Evolutionary conservation across 2,113 vertebrate genomes (phyloP).

Genomic region (Cephalopholis sonnerati): DNA sequence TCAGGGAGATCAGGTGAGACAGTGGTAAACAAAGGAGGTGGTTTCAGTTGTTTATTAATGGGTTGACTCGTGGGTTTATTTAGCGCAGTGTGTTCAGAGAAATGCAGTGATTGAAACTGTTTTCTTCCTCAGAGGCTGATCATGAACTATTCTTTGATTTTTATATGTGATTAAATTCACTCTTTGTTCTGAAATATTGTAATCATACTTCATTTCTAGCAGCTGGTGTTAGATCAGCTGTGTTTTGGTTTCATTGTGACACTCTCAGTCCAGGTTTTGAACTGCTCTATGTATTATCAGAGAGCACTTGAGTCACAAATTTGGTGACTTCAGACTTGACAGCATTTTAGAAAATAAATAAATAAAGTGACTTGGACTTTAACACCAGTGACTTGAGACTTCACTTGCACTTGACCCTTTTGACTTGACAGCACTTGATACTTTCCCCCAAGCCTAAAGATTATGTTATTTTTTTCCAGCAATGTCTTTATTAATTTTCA

Average conservation of each 20-base stretch:
- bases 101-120: background rate
- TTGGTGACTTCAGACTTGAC: no score
- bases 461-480: no score
- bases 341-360: no score
- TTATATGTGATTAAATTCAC: background rate
- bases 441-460: no score
- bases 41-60: slow-evolving; percentile 4
- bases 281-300: no score
- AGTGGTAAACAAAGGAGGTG: slow-evolving; percentile 1
- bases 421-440: no score
- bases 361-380: no score
- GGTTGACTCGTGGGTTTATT: slow-evolving; percentile 15
- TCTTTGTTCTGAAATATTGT: background rate
- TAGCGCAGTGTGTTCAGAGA: background rate
- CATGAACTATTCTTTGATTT: background rate
- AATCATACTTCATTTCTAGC: background rate
- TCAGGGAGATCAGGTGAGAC: slow-evolving; percentile 16
- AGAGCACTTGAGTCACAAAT: no score
- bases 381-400: no score
- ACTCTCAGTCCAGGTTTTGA: background rate
- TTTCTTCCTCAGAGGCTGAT: background rate
- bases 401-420: no score
- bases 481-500: no score
- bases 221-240: background rate
- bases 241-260: background rate